phyloP scores from a whole-genome alignment of 2,888 invertebrate genomes.

The Heliconius aoede region DNA sequence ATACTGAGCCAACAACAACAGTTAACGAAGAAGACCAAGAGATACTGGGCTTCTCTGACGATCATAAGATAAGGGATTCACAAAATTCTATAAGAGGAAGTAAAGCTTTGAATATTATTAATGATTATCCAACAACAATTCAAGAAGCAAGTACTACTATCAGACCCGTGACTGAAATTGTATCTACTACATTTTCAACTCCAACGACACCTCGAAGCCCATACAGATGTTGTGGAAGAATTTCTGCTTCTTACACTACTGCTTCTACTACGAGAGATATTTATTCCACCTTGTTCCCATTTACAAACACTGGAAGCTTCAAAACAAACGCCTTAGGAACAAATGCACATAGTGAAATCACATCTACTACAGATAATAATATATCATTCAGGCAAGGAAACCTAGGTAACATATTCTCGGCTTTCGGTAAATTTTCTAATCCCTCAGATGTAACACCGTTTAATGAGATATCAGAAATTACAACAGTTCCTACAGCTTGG shows the following conservation, averaged over 20 bases:
- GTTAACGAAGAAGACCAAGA: slow-evolving; percentile 89
- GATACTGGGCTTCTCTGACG: slow-evolving; percentile 90
- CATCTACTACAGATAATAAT: slow-evolving; percentile 64
- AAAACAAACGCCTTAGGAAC: slow-evolving; percentile 61
- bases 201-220: slow-evolving; percentile 66
- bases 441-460: slow-evolving; percentile 75
- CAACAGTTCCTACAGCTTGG: slow-evolving; percentile 76
- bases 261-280: slow-evolving; percentile 60
- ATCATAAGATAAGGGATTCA: slow-evolving; percentile 63
- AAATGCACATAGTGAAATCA: slow-evolving; percentile 56
- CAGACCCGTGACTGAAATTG: slow-evolving; percentile 55
- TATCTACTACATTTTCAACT: slow-evolving; percentile 54
- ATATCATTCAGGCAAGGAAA: slow-evolving; percentile 67
- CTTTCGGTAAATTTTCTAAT: slow-evolving; percentile 75
- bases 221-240: slow-evolving; percentile 74
- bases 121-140: slow-evolving; percentile 54
- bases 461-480: slow-evolving; percentile 75
- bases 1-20: slow-evolving; percentile 84
- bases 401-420: slow-evolving; percentile 71
- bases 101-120: slow-evolving; percentile 71
- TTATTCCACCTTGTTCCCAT: slow-evolving; percentile 71
- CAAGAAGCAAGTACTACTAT: slow-evolving; percentile 60
- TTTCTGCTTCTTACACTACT: slow-evolving; percentile 77
- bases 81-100: slow-evolving; percentile 67
- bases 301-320: slow-evolving; percentile 74